A percentile compares a stretch with the other conserved stretches of the same genome.
These are phyloP conservation scores for Lepus townsendii DNA, from an alignment of 2,797 vertebrate genomes.

Conservation along the genomic window DNA sequence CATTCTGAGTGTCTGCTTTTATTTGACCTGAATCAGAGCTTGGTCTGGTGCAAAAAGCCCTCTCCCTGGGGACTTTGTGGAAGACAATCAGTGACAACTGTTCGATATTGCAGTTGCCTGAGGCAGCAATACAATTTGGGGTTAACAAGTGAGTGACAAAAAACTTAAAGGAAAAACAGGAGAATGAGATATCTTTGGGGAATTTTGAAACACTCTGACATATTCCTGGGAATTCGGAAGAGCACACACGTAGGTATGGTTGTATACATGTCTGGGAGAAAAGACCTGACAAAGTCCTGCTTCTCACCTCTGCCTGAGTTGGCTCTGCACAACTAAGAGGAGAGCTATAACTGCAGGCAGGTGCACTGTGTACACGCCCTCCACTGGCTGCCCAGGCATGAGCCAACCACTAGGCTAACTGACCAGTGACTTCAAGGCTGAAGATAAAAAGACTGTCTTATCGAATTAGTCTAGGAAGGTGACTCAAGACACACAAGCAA, in stretches of 20 bases:
- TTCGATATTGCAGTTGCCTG: not conserved
- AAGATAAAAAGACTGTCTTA: not conserved
- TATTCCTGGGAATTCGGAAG: not conserved
- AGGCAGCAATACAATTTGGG: not conserved
- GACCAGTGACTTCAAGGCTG: not conserved
- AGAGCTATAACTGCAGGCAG: not conserved
- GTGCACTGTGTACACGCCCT: no score
- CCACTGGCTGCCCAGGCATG: not conserved
- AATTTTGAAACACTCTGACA: not conserved
- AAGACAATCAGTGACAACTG: slow-evolving; percentile 40
- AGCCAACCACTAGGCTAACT: not conserved
- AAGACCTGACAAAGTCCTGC: not conserved
- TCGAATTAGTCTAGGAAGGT: not conserved
- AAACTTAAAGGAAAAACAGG: not conserved
- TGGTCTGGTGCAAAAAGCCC: not conserved
- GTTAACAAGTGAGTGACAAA: not conserved
- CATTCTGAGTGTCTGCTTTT: not conserved
- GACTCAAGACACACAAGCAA: not conserved
- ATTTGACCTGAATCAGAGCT: not conserved
- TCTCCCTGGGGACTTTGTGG: not conserved
- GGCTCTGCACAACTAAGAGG: not conserved
- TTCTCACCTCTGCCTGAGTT: not conserved
- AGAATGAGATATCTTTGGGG: not conserved
- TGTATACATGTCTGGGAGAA: not conserved
- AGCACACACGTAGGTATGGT: no score